Base-by-base conservation (phyloP, 2,888 invertebrate species). In the Lysandra bellargus region DNA sequence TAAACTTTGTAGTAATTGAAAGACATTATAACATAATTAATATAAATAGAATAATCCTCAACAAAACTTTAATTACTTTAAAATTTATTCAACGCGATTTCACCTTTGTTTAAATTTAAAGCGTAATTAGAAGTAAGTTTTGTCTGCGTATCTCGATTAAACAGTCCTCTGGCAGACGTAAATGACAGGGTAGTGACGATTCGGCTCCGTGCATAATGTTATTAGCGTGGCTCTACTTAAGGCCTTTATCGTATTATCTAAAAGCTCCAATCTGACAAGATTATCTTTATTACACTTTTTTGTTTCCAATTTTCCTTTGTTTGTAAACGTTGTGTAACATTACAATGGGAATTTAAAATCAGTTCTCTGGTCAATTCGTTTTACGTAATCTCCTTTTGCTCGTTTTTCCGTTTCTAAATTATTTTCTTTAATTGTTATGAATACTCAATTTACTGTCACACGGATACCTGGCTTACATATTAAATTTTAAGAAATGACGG, bases 131-230 rank as follows among this genome's bases (percentile, higher is more conserved):
- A 75, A 79, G 78, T 81, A 73, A 79, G 81, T 76, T 80, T 78
- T 72, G 79, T 76, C 75, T 80, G 44, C 79, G 75, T 49, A 53
- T 75, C 75, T 78, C 78, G 75, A 77, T 81, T 83, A 82, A 80
- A 57, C 57, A 57, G 79, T 82, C 80, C 81, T 82, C 77, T 79
- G 79, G 80, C 79, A 81, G 78, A 80, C 64, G 78, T 80, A 78
- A 79, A 79, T 77, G 81, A 80, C 69, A 79, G 79, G 83, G 83
- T 83, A 84, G 81, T 83, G 84, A 83, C 84, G 83, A 85, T 86
- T 86, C 85, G 83, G 81, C 83, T 85, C 84, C 75, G 82, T 84
- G 84, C 84, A 84, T 85, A 85, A 85, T 84, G 81, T 83, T 82
- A 85, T 84, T 84, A 83, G 83, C 81, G 78, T 80, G 83, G 83